Evolutionary conservation across 2,888 invertebrate genomes (phyloP).

Genomic region (Gastrophysa polygoni): DNA sequence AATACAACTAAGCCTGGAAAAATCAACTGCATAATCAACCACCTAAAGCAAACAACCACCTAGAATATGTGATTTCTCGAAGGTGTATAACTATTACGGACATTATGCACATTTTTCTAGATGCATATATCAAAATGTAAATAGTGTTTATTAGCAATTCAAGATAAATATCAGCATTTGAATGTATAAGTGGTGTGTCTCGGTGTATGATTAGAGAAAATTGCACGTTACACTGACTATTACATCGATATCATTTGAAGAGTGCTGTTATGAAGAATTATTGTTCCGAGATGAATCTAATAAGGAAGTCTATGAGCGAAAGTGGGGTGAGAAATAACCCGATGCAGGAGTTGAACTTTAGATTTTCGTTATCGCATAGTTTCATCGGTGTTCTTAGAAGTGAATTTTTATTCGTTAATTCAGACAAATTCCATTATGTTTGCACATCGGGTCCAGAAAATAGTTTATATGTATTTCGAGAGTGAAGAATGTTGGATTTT

Average conservation of each 20-base stretch:
- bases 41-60: background rate
- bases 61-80: background rate
- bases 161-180: conserved; percentile 28
- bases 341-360: background rate
- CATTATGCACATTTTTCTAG: conserved; percentile 6
- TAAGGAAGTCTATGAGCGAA: conserved; percentile 2
- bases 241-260: conserved; percentile 16
- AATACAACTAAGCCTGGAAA: too few species aligned
- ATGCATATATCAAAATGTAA: conserved; percentile 23
- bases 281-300: conserved; percentile 9
- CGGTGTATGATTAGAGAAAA: conserved; percentile 23
- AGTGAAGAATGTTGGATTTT: too few species aligned
- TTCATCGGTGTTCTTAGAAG: background rate
- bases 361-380: background rate
- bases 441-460: background rate
- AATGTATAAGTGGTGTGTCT: conserved; percentile 25
- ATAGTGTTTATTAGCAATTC: conserved; percentile 26
- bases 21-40: too few species aligned
- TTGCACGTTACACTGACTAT: conserved; percentile 17
- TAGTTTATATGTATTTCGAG: too few species aligned
- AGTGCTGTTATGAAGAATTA: conserved; percentile 9
- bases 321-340: background rate
- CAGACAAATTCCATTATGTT: background rate
- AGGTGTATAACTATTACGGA: conserved; percentile 5
- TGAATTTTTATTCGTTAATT: too few species aligned